Evolutionary conservation across 2,888 invertebrate genomes (phyloP).

Genomic region (Lapara coniferarum): DNA sequence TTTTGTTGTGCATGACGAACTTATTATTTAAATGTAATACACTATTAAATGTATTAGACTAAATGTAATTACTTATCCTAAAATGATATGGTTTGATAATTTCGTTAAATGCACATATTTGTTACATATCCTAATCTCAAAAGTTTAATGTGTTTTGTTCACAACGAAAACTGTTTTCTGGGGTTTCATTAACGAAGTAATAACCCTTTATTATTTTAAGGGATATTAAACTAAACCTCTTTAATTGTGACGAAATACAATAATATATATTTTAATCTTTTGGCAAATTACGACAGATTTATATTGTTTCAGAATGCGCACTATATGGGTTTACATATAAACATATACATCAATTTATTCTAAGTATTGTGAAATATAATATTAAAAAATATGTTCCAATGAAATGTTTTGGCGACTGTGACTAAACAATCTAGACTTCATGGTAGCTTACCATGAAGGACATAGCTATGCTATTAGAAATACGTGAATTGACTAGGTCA

Average conservation of each 20-base stretch:
- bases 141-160: background rate
- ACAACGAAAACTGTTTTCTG: background rate
- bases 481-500: constrained; percentile 44
- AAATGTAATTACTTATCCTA: constrained; percentile 51
- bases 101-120: constrained; percentile 37
- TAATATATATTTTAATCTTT: background rate
- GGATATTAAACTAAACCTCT: background rate
- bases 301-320: background rate
- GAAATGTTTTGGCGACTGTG: background rate
- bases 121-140: background rate
- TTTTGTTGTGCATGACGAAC: constrained; percentile 31
- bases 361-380: background rate
- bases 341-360: background rate
- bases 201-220: background rate
- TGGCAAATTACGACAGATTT: background rate
- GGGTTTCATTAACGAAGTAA: constrained; percentile 25
- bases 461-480: constrained; percentile 48
- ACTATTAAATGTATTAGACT: background rate
- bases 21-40: background rate
- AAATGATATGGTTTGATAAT: constrained; percentile 75
- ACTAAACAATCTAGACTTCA: constrained; percentile 5
- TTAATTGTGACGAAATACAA: background rate
- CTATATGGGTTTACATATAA: background rate
- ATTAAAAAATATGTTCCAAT: background rate
- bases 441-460: constrained; percentile 25